Conservation (phyloP, 1,140 invertebrate species). For the Cotesia glomerata region DNA sequence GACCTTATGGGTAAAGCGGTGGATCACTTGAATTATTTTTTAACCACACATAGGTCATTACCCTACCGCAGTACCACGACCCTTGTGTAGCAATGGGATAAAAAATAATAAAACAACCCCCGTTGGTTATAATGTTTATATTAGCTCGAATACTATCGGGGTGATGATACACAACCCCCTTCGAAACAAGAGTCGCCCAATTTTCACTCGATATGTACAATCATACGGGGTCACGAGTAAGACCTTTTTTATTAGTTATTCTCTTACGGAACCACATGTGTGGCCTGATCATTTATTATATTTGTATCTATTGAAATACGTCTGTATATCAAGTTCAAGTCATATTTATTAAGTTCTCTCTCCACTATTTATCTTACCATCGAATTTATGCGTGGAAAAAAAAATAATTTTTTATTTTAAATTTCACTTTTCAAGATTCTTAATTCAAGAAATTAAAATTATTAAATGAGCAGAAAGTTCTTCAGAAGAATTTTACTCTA, state of each 20-base stretch:
- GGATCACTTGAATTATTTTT: slow-evolving; percentile 3
- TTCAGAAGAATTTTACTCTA: too few species aligned
- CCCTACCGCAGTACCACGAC: not conserved
- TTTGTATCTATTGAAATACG: too few species aligned
- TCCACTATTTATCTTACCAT: too few species aligned
- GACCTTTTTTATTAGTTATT: not conserved
- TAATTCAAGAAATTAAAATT: too few species aligned
- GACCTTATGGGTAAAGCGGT: slow-evolving; percentile 18
- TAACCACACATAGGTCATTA: slow-evolving; percentile 16
- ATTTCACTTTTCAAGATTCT: too few species aligned
- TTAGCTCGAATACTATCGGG: slow-evolving; percentile 48
- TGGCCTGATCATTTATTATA: not conserved
- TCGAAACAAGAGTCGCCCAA: slow-evolving; percentile 41
- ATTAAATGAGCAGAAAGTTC: too few species aligned
- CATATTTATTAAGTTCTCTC: not conserved
- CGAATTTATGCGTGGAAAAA: too few species aligned
- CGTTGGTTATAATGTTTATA: slow-evolving; percentile 56
- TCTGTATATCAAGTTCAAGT: not conserved
- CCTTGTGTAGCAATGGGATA: not conserved
- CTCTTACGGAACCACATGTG: not conserved
- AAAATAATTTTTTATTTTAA: too few species aligned
- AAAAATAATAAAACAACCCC: slow-evolving; percentile 37
- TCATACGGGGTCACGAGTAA: slow-evolving; percentile 50
- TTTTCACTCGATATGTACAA: slow-evolving; percentile 44
- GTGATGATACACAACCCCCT: slow-evolving; percentile 14